These are phyloP conservation scores for Xiphophorus couchianus DNA, from an alignment of 2,113 vertebrate genomes.

Conservation along the genomic window DNA sequence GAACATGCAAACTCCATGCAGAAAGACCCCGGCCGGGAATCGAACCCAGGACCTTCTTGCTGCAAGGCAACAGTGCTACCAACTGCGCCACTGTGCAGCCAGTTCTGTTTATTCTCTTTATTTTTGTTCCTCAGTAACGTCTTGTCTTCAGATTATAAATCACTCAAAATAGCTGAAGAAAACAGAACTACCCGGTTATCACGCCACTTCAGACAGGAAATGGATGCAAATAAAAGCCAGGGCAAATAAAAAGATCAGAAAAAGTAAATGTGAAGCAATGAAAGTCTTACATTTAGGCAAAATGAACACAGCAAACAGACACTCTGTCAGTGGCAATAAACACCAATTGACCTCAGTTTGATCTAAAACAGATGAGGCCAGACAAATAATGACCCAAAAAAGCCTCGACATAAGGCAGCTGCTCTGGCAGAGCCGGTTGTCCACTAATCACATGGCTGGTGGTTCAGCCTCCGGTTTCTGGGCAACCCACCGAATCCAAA, in stretches of 20 bases:
- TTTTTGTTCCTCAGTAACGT: neutral
- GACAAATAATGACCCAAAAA: neutral
- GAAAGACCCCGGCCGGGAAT: too few relatives aligned
- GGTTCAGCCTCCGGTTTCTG: neutral
- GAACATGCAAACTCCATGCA: too few relatives aligned
- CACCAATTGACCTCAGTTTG: neutral
- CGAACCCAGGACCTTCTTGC: too few relatives aligned
- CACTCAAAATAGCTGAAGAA: neutral
- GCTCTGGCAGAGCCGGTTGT: neutral
- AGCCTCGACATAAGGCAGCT: neutral
- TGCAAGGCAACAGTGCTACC: too few relatives aligned
- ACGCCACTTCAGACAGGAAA: neutral
- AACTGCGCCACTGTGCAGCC: too few relatives aligned
- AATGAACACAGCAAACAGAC: neutral
- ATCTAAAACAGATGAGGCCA: neutral
- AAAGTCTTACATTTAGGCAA: neutral
- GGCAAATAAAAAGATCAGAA: neutral
- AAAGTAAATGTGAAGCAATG: neutral
- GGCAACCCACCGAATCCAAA: neutral
- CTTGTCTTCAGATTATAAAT: neutral
- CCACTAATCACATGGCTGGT: neutral
- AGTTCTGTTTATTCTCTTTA: too few relatives aligned
- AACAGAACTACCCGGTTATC: neutral
- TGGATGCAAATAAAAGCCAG: neutral
- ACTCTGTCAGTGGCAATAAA: neutral